Percentiles rank a stretch among this genome's conserved stretches.
Evolutionary conservation across 2,888 invertebrate genomes (phyloP).

Genomic region (Zygaena filipendulae): DNA sequence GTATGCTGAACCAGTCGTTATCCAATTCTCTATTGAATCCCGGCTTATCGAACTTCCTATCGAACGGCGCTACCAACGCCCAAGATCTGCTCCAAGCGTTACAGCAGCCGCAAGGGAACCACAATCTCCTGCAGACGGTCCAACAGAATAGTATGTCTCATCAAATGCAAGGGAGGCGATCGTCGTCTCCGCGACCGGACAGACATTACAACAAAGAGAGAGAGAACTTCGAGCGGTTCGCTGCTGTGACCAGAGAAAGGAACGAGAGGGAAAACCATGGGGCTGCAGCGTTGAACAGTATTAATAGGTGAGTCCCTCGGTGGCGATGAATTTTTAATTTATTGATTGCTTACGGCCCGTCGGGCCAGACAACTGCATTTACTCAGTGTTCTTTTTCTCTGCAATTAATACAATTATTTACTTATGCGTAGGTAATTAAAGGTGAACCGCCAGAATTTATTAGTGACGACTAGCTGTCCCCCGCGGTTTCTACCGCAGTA

Average conservation of each 20-base stretch:
- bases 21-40: slow-evolving; percentile 78
- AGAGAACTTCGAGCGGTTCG: slow-evolving; percentile 54
- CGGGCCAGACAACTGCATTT: no score
- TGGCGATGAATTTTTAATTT: no score
- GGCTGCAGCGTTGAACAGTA: slow-evolving; percentile 71
- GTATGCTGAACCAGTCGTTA: slow-evolving; percentile 69
- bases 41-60: slow-evolving; percentile 77
- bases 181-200: slow-evolving; percentile 54
- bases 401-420: no score
- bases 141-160: slow-evolving; percentile 59
- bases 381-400: no score
- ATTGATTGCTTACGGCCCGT: no score
- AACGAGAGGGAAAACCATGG: slow-evolving; percentile 65
- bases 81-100: slow-evolving; percentile 81
- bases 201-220: slow-evolving; percentile 63
- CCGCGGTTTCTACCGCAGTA: no score
- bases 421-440: no score
- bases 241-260: slow-evolving; percentile 58
- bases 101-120: slow-evolving; percentile 71
- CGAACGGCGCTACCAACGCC: slow-evolving; percentile 74
- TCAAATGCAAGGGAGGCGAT: slow-evolving; percentile 58
- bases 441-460: no score
- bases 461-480: no score
- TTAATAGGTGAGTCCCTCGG: slow-evolving; percentile 67
- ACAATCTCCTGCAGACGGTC: slow-evolving; percentile 56